Conservation (phyloP, 2,888 invertebrate genomes). For the Drosophila gaucha region DNA sequence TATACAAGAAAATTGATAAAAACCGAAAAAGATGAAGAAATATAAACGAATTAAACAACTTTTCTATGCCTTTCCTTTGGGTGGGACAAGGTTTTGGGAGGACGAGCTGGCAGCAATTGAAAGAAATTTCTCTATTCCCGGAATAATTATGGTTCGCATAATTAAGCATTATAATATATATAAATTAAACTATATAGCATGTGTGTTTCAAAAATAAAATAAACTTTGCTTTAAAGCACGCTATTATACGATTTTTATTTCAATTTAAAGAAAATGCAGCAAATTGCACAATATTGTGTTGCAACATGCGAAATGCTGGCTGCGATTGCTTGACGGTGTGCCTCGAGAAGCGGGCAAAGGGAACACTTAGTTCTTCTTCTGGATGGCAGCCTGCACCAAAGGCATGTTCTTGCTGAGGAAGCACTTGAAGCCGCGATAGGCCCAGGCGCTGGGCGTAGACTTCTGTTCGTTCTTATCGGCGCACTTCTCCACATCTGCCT, state of each 20-base stretch:
- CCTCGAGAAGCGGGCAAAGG: not conserved
- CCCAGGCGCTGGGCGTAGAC: constrained; percentile 82
- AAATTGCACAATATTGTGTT: constrained; percentile 29
- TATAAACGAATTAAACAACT: constrained; percentile 77
- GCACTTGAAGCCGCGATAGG: constrained; percentile 84
- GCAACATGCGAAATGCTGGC: constrained; percentile 1
- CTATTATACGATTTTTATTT: constrained; percentile 76
- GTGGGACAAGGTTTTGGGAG: constrained; percentile 60
- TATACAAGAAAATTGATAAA: constrained; percentile 69
- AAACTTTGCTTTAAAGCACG: constrained; percentile 57
- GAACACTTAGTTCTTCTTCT: constrained; percentile 71
- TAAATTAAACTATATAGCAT: constrained; percentile 10
- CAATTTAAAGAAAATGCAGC: constrained; percentile 59
- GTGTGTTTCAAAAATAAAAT: constrained; percentile 1
- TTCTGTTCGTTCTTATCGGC: constrained; percentile 84
- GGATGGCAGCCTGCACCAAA: constrained; percentile 83
- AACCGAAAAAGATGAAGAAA: constrained; percentile 67
- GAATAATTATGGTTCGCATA: constrained; percentile 4
- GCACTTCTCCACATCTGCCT: constrained; percentile 83
- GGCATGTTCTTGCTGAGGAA: constrained; percentile 84
- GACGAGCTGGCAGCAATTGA: constrained; percentile 8
- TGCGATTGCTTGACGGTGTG: constrained; percentile 6
- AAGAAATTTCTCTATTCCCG: not conserved
- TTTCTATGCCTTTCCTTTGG: constrained; percentile 76
- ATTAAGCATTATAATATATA: constrained; percentile 16